phyloP scores from a whole-genome alignment of 2,888 invertebrate genomes.

The Podotricha telesiphe region DNA sequence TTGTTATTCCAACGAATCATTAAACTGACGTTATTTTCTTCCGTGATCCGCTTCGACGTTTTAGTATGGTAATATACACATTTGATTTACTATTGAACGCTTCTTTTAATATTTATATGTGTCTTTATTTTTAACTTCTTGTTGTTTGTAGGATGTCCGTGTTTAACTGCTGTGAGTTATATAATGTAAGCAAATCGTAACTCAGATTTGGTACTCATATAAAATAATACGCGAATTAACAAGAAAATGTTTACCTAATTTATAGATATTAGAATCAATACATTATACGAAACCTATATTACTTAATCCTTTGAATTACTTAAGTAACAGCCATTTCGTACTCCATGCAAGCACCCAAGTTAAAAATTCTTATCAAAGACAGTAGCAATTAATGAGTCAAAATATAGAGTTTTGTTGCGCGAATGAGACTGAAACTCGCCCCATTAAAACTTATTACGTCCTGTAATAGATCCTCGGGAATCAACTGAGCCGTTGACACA shows the following conservation, averaged over 20 bases:
- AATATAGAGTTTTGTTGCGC: conserved; percentile 35
- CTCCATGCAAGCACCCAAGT: conserved; percentile 5
- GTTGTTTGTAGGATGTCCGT: conserved; percentile 2
- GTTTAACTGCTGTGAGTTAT: neutral
- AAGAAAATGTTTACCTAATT: too few relatives aligned
- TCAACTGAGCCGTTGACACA: conserved; percentile 40
- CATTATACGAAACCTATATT: neutral
- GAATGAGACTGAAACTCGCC: conserved; percentile 38
- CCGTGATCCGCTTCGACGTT: conserved; percentile 34
- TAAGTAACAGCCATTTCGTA: neutral
- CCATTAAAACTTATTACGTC: conserved; percentile 43
- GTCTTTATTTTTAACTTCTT: conserved; percentile 13
- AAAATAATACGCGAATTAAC: neutral
- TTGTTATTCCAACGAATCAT: conserved; percentile 43
- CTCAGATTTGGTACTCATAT: neutral
- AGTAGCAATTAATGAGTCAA: conserved; percentile 25
- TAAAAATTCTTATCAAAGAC: conserved; percentile 23
- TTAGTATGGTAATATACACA: conserved; percentile 34
- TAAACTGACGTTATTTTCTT: conserved; percentile 39
- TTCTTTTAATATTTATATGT: conserved; percentile 22
- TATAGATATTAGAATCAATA: too few relatives aligned
- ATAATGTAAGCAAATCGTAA: neutral
- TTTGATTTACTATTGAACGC: conserved; percentile 21
- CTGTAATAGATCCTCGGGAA: conserved; percentile 40
- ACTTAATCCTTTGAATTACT: neutral